Percentiles rank a stretch among this genome's conserved stretches.
Conservation (phyloP, 2,797 vertebrate species). For the Typhlichthys eigenmanni region DNA sequence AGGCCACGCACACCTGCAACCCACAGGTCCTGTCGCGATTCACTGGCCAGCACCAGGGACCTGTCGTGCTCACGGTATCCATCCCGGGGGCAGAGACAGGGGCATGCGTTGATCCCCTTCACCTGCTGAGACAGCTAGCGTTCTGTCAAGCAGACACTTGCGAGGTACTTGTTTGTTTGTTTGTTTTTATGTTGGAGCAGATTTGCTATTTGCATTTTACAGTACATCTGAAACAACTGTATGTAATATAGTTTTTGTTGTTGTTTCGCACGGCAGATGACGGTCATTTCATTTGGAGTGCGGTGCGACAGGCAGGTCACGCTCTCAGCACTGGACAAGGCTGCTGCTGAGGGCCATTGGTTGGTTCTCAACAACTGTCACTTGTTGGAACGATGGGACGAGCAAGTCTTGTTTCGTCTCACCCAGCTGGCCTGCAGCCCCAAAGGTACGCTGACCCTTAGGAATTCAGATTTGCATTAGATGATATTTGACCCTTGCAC, state of each 20-base stretch:
- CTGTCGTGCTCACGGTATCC: constrained; percentile 75
- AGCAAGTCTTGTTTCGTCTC: constrained; percentile 60
- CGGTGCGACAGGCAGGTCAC: constrained; percentile 52
- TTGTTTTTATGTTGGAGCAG: neutral
- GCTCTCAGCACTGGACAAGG: constrained; percentile 58
- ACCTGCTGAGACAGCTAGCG: constrained; percentile 72
- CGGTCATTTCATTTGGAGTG: constrained; percentile 72
- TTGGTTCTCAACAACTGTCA: constrained; percentile 84
- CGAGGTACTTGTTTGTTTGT: constrained; percentile 51
- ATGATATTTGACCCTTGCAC: neutral
- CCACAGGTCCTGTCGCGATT: constrained; percentile 48
- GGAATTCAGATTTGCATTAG: neutral
- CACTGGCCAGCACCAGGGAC: constrained; percentile 59
- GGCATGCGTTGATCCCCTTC: constrained; percentile 69
- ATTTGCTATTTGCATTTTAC: neutral
- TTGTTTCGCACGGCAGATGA: constrained; percentile 57
- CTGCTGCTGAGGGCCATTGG: constrained; percentile 79
- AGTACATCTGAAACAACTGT: neutral
- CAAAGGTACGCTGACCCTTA: constrained; percentile 49
- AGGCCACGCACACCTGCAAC: constrained; percentile 35
- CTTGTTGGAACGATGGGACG: constrained; percentile 77
- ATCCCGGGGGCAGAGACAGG: constrained; percentile 32
- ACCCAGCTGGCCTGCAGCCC: constrained; percentile 39
- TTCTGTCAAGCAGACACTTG: constrained; percentile 36
- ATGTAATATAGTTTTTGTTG: neutral